Conservation (phyloP, 1,140 invertebrate species). For the Pantala flavescens region DNA sequence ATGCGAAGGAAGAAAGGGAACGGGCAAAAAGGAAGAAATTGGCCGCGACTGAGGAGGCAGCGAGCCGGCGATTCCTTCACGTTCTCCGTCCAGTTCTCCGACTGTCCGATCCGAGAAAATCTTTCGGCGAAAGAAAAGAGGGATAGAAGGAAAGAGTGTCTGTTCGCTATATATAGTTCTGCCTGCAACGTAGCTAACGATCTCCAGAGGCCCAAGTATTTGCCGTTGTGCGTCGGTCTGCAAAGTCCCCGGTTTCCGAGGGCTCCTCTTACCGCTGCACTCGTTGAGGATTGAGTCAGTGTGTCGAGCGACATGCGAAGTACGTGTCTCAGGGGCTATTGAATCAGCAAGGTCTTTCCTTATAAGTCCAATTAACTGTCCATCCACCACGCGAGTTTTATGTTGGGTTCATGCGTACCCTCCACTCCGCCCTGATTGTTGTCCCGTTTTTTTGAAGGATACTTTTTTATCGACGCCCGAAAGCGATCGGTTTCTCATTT, state of each 20-base stretch:
- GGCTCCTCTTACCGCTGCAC: no score
- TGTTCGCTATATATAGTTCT: background rate
- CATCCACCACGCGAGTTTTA: no score
- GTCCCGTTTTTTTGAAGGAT: no score
- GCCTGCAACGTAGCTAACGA: background rate
- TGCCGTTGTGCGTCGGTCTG: background rate
- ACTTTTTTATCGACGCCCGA: no score
- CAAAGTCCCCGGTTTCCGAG: background rate
- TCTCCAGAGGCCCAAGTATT: background rate
- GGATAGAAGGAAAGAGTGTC: background rate
- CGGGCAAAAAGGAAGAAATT: background rate
- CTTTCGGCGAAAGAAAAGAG: background rate
- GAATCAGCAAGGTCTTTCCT: no score
- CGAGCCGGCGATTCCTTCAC: background rate
- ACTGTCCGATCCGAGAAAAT: background rate
- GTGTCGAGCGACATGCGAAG: no score
- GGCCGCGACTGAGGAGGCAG: background rate
- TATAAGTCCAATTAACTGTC: no score
- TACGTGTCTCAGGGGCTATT: no score
- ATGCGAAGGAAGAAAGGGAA: background rate
- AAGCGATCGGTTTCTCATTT: no score
- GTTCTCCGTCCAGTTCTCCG: background rate
- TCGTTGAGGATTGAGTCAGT: no score
- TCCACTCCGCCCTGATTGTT: no score
- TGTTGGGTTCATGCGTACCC: no score